Base-by-base conservation (phyloP, 2,797 vertebrate genomes). In the Onychomys torridus region DNA sequence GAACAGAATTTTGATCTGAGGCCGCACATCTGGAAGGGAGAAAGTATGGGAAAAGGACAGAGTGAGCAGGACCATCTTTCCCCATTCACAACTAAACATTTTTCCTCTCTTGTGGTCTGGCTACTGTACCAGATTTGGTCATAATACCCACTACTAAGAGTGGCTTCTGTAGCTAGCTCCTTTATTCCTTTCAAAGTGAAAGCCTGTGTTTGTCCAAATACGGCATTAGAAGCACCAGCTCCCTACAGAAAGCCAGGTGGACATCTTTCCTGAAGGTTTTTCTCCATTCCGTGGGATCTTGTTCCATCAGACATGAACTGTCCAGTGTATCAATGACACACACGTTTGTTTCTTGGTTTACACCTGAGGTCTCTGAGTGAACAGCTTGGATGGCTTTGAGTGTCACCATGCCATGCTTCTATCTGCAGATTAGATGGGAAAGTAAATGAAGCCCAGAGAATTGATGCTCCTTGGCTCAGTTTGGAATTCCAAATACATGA, bases 1-100 rank as follows among this genome's bases (percentile, higher is more conserved):
- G 96, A 96, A 73, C 5, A 97, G 88, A 94, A 93, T 94, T 96
- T 59, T 95, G 93, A 97, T 89, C 91, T 77, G 87, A 96, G 55
- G 82, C 57, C 17, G 21, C 91, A 73, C 34, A 95, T 89, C 37
- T 82, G 89, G 57, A 49, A 61, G 75, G 57, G 49, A 65, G 82
- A 97, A 96, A 91, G 91, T 91, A 93, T 34, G 95, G 65, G 91
- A 57, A 88, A 10, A 34, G 5, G 0, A 40, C 0, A 9, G 84
- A n/a, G 73, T 8, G 61, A 97, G 82, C 0, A 88, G 93, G 96
- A 85, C 71, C 67, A 90, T 61, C 87, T 85, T 96, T 85, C 49
- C 43, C 84, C 76, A 82, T 0, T 90, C 93, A n/a, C 12, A 57
- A 43, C 59, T 37, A 13, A 63, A 94, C 65, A 84, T 32, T 95